These are phyloP conservation scores for Epinotia ramella DNA, from an alignment of 2,888 invertebrate genomes.

Conservation along the genomic window DNA sequence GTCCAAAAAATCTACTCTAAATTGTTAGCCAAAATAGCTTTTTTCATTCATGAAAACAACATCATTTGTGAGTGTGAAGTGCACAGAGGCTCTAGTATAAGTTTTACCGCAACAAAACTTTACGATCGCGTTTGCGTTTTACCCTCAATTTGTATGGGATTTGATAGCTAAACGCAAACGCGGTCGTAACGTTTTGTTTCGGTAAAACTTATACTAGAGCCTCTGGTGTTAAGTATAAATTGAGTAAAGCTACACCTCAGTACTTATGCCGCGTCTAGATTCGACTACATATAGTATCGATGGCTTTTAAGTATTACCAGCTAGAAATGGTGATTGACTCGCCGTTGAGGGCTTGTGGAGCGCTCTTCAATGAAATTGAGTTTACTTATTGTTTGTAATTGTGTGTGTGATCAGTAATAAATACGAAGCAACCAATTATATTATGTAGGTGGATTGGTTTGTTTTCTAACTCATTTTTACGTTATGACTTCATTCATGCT, in stretches of 20 bases:
- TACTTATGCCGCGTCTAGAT: constrained; percentile 5
- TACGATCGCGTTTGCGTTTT: too few species aligned
- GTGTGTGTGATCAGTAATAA: neutral
- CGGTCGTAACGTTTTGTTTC: too few species aligned
- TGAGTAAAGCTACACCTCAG: neutral
- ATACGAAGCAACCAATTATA: too few species aligned
- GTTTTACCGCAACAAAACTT: too few species aligned
- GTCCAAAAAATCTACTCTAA: too few species aligned
- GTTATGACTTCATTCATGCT: neutral
- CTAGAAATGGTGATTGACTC: neutral
- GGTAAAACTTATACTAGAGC: too few species aligned
- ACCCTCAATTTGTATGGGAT: too few species aligned
- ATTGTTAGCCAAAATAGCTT: neutral
- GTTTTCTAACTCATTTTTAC: neutral
- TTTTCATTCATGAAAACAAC: neutral
- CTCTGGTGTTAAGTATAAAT: neutral
- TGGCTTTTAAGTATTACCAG: constrained; percentile 7
- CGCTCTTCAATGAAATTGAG: neutral
- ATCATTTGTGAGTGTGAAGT: too few species aligned
- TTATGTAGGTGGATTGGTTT: too few species aligned
- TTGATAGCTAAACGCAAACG: too few species aligned
- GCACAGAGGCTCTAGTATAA: too few species aligned
- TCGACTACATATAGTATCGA: constrained; percentile 1
- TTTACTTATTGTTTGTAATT: neutral
- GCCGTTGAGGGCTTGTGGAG: neutral